These are phyloP conservation scores for Channallabes apus DNA, from an alignment of 2,797 vertebrate genomes.

Conservation along the genomic window DNA sequence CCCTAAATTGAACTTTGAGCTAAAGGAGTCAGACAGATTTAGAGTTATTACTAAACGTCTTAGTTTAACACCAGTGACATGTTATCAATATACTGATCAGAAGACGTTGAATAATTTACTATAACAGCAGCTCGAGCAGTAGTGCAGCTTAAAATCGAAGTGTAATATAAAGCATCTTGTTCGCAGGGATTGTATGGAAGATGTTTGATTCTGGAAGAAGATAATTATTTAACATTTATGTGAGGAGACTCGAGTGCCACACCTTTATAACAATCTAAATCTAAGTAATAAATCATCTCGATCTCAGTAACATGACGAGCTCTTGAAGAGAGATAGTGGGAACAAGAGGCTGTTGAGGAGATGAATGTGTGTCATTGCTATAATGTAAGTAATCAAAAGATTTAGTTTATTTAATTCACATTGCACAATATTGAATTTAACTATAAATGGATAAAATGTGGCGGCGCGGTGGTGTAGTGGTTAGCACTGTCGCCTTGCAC, in stretches of 20 bases:
- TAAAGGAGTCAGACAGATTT: neutral
- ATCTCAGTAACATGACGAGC: neutral
- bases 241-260: neutral
- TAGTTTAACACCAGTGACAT: neutral
- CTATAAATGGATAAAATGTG: neutral
- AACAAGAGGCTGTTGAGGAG: neutral
- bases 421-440: neutral
- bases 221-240: neutral
- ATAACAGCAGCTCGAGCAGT: neutral
- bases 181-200: neutral
- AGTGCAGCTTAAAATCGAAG: neutral
- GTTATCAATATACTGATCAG: neutral
- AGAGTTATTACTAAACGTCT: neutral
- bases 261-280: neutral
- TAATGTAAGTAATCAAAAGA: neutral
- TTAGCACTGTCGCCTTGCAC: too few species aligned
- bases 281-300: too few species aligned
- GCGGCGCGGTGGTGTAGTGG: too few species aligned
- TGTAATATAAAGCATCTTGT: neutral
- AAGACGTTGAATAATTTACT: too few species aligned
- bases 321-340: neutral
- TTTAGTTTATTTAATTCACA: neutral
- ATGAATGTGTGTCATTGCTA: neutral
- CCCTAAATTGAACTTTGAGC: neutral
- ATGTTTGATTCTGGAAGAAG: too few species aligned